Evolutionary conservation across 1,140 invertebrate genomes (phyloP).

Genomic region (Plutomurus gul): DNA sequence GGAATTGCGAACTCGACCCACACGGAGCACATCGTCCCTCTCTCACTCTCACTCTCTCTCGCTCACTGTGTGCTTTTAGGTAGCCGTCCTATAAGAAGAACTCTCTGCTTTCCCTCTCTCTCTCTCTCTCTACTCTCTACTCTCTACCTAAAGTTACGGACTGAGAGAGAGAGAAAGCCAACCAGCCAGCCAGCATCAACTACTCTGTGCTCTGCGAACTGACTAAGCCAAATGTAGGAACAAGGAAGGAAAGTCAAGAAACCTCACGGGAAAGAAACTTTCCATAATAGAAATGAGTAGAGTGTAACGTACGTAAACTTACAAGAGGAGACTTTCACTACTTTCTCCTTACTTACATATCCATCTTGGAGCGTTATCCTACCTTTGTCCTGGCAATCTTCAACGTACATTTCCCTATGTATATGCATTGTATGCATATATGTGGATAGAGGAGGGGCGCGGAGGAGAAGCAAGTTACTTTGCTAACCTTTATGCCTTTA

Average conservation of each 20-base stretch:
- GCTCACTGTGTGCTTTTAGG: too few relatives aligned
- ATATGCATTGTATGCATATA: too few relatives aligned
- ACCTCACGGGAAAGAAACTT: constrained; percentile 25
- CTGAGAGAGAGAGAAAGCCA: not conserved
- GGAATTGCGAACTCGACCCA: not conserved
- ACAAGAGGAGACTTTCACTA: constrained; percentile 12
- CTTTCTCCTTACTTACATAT: constrained; percentile 22
- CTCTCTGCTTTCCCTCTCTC: too few relatives aligned
- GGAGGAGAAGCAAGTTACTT: not conserved
- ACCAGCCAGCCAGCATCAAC: too few relatives aligned
- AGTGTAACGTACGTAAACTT: constrained; percentile 27
- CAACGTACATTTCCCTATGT: too few relatives aligned
- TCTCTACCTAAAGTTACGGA: constrained; percentile 4
- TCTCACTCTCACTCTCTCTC: too few relatives aligned
- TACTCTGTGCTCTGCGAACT: not conserved
- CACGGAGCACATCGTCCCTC: too few relatives aligned
- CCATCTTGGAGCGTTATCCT: not conserved
- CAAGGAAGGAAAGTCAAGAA: constrained; percentile 28
- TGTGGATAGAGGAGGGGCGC: too few relatives aligned
- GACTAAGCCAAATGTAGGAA: constrained; percentile 6
- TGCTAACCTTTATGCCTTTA: not conserved
- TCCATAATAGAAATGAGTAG: constrained; percentile 25
- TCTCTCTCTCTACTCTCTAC: too few relatives aligned
- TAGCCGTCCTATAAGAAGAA: too few relatives aligned
- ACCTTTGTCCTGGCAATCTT: constrained; percentile 5